Conservation (phyloP, 35 echinoderm and acorn worm species). For the Acanthaster planci region DNA sequence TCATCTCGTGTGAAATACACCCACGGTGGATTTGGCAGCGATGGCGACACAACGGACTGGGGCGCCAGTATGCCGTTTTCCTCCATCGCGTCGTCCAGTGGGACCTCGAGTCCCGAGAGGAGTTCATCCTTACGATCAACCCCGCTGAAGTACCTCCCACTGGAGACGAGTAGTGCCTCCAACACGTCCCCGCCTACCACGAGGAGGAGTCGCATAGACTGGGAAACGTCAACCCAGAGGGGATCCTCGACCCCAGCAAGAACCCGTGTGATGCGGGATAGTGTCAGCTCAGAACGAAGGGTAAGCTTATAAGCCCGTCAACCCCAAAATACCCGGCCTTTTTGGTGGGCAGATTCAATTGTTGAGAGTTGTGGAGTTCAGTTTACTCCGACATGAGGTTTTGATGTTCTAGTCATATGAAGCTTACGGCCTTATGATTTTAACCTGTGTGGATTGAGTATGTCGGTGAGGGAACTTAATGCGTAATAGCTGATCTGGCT, state of each 20-base stretch:
- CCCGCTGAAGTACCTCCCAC: neutral
- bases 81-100: constrained; percentile 62
- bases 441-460: too few relatives aligned
- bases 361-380: too few relatives aligned
- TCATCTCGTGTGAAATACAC: constrained; percentile 10
- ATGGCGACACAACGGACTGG: constrained; percentile 32
- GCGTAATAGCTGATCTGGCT: too few relatives aligned
- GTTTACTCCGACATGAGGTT: too few relatives aligned
- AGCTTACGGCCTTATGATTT: too few relatives aligned
- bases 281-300: constrained; percentile 25
- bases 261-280: constrained; percentile 16
- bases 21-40: constrained; percentile 34
- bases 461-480: too few relatives aligned
- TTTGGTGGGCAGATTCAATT: too few relatives aligned
- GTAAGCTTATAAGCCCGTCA: neutral
- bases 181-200: constrained; percentile 3
- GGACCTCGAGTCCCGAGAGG: constrained; percentile 64
- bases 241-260: constrained; percentile 1
- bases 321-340: neutral
- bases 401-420: too few relatives aligned
- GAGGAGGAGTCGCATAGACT: constrained; percentile 12
- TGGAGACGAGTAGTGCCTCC: neutral
- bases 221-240: neutral
- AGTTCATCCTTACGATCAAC: constrained; percentile 34
- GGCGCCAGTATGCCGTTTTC: constrained; percentile 28